phyloP scores from a whole-genome alignment of 2,888 invertebrate species.

The Ceriagrion tenellum region DNA sequence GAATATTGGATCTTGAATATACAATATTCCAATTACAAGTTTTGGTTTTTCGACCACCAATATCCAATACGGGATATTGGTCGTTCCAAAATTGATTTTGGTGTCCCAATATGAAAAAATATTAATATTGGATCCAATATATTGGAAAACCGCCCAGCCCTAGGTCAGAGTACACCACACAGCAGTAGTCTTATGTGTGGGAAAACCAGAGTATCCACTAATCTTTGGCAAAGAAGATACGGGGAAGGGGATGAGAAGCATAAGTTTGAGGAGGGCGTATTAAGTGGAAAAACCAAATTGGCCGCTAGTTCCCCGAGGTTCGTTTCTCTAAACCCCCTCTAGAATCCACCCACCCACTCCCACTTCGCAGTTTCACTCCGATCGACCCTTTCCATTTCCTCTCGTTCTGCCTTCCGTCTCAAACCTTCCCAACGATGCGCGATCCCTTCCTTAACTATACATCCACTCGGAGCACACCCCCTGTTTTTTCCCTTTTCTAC shows the following conservation, averaged over 20 bases:
- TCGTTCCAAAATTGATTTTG: no score
- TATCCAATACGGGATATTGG: no score
- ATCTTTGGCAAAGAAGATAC: no score
- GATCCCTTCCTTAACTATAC: constrained; percentile 23
- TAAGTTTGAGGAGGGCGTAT: background rate
- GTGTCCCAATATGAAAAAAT: no score
- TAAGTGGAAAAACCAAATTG: constrained; percentile 31
- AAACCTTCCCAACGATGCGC: background rate
- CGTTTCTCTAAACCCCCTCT: background rate
- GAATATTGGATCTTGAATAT: no score
- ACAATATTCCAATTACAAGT: no score
- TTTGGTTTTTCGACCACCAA: no score
- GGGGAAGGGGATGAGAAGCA: background rate
- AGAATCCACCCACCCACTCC: background rate
- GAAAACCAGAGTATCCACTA: no score
- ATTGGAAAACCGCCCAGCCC: no score
- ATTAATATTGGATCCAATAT: no score
- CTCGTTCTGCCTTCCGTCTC: background rate
- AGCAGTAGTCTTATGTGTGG: no score
- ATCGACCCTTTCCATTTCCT: background rate
- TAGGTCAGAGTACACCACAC: no score
- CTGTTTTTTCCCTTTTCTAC: background rate
- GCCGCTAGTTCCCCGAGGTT: constrained; percentile 1
- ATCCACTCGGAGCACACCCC: background rate
- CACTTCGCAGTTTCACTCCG: background rate